A percentile compares a stretch with the other conserved stretches of the same genome.
These are phyloP conservation scores for Nyctibius bracteatus DNA, from an alignment of 2,113 vertebrate genomes.

Conservation along the genomic window DNA sequence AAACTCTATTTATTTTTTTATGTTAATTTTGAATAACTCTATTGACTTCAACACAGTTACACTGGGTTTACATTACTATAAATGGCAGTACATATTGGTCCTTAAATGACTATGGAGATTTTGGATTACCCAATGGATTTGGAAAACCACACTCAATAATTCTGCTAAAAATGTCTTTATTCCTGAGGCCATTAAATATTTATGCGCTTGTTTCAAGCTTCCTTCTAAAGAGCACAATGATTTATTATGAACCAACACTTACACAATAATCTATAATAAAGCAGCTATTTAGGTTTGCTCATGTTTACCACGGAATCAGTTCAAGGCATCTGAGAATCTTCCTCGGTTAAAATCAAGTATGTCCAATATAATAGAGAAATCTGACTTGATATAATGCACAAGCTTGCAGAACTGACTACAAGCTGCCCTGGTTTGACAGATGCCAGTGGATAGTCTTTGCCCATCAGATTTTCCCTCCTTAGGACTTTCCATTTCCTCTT, in stretches of 20 bases:
- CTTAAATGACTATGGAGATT: constrained; percentile 43
- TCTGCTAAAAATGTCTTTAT: constrained; percentile 57
- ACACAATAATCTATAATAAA: constrained; percentile 32
- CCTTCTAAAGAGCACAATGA: constrained; percentile 35
- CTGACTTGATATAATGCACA: not conserved
- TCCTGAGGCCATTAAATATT: constrained; percentile 59
- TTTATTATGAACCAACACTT: constrained; percentile 49
- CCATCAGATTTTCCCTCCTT: not conserved
- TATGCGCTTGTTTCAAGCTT: constrained; percentile 51
- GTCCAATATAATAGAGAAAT: not conserved
- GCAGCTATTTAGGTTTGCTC: constrained; percentile 3
- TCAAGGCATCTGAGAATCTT: not conserved
- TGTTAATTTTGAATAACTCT: constrained; percentile 10
- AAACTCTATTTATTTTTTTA: constrained; percentile 1
- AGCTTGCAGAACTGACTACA: not conserved
- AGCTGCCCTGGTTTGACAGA: not conserved
- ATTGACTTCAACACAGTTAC: constrained; percentile 24
- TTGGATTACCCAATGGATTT: constrained; percentile 46
- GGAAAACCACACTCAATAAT: constrained; percentile 44
- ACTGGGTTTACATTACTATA: constrained; percentile 24
- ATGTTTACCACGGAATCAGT: not conserved
- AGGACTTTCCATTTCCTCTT: not conserved
- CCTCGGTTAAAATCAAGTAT: not conserved
- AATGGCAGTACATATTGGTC: constrained; percentile 4
- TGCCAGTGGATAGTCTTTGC: not conserved